Evolutionary conservation across 2,113 vertebrate genomes (phyloP), one percentile per base, ranked within the genome.

Genomic region (Xiphophorus couchianus): DNA sequence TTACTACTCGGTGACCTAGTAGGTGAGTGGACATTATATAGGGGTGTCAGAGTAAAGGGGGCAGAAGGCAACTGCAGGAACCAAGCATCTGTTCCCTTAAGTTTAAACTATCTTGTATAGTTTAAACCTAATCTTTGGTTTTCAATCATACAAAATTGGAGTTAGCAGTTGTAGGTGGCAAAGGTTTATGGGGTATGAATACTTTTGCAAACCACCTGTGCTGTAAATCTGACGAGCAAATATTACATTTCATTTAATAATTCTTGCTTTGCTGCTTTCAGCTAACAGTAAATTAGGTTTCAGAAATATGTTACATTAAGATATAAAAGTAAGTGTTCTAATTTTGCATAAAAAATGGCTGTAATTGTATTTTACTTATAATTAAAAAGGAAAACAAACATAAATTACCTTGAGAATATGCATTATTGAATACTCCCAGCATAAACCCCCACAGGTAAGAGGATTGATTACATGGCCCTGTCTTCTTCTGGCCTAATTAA

Each of bases 401-500:
- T 28, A n/a, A 10, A 0, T 28, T 61, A 82, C 80, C 33, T 3
- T 28, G 66, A 76, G 84, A 69, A 81, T 88, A 87, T 85, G 84
- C 76, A 82, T 89, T 89, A 89, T 80, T 85, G 82, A 74, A 85
- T 84, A 89, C 78, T 84, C 88, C 79, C 80, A 76, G 54, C 66
- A 61, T 54, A 75, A 71, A 87, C 65, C 74, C 89, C 86, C 81
- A 84, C 83, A 73, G 91, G 88, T 91, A 72, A 85, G 25, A 86
- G 79, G 77, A 92, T 92, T 92, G 90, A 92, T 92, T 91, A 91
- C 85, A 87, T 89, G 87, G 84, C 79, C 76, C 81, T 77, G 81
- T 88, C 83, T 89, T 81, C 83, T 81, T 87, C 66, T 81, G 74
- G 58, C 77, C 89, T 91, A 89, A 93, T 93, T 92, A 93, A 91